phyloP scores from a whole-genome alignment of 1,140 invertebrate species.

The Liolophura sinensis region DNA sequence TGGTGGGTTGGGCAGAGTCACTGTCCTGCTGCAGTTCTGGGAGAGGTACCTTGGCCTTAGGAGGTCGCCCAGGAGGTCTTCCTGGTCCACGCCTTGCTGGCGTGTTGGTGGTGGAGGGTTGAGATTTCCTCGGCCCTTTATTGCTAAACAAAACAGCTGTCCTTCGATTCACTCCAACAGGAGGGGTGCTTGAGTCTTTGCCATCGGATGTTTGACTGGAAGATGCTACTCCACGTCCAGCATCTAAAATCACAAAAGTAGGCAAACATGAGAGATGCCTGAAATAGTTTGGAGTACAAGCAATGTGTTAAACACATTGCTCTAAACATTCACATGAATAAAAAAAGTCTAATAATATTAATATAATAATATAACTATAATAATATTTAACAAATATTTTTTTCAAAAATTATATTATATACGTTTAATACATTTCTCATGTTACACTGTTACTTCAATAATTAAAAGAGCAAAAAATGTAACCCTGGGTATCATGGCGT shows the following conservation, averaged over 20 bases:
- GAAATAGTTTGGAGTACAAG: too few relatives aligned
- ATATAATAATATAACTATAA: too few relatives aligned
- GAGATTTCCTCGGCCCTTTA: slow-evolving; percentile 63
- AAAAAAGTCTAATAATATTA: too few relatives aligned
- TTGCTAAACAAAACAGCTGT: slow-evolving; percentile 82
- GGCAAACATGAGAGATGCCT: too few relatives aligned
- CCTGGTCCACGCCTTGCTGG: slow-evolving; percentile 12
- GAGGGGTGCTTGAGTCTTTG: slow-evolving; percentile 34
- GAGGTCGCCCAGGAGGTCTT: slow-evolving; percentile 35
- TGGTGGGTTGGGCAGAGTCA: slow-evolving; percentile 18
- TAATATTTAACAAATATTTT: too few relatives aligned
- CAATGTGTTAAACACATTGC: not conserved
- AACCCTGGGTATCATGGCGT: not conserved
- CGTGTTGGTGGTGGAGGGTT: slow-evolving; percentile 20
- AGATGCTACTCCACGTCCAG: too few relatives aligned
- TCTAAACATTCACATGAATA: too few relatives aligned
- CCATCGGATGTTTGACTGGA: too few relatives aligned
- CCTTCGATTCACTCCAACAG: slow-evolving; percentile 75
- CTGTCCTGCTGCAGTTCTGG: slow-evolving; percentile 16
- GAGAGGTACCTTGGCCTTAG: slow-evolving; percentile 19
- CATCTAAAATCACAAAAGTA: too few relatives aligned
- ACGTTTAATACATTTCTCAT: not conserved
- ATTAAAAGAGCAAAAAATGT: not conserved
- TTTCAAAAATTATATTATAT: too few relatives aligned
- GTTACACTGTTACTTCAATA: not conserved